Evolutionary conservation across 2,113 vertebrate genomes (phyloP).

Genomic region (Semnopithecus entellus): DNA sequence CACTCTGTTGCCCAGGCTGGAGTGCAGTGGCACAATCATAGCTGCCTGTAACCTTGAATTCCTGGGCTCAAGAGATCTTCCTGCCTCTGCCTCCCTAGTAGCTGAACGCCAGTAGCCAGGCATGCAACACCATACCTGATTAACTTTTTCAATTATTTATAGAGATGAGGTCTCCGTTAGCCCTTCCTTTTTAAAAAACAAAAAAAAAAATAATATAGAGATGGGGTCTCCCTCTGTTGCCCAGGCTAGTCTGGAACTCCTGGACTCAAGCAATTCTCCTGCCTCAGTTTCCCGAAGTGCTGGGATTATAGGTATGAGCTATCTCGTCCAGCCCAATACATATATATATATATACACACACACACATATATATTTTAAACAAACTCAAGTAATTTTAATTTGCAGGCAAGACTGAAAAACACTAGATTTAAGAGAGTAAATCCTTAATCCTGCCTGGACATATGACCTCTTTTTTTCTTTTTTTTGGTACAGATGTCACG

Average conservation of each 20-base stretch:
- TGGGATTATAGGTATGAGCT: too few relatives aligned
- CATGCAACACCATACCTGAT: neutral
- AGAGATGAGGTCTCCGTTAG: neutral
- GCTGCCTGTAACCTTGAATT: neutral
- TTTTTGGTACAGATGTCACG: neutral
- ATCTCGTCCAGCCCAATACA: too few relatives aligned
- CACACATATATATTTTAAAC: too few relatives aligned
- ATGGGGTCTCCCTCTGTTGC: neutral
- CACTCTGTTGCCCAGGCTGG: neutral
- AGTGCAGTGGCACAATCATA: neutral
- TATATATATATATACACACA: fast-evolving
- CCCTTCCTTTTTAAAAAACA: too few relatives aligned
- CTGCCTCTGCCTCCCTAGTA: neutral
- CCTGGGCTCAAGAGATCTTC: neutral
- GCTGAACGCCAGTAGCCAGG: neutral
- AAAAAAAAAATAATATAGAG: neutral
- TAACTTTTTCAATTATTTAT: neutral
- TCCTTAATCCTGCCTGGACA: neutral
- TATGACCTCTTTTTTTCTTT: neutral
- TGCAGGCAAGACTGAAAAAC: neutral
- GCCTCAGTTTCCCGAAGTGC: too few relatives aligned
- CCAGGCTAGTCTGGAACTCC: neutral
- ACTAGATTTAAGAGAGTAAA: neutral
- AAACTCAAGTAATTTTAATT: neutral
- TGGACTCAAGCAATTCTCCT: too few relatives aligned